Percentiles rank a stretch among this genome's conserved stretches.
Conservation (phyloP, 2,797 vertebrate genomes). For the Xiphorhynchus erythropygius region DNA sequence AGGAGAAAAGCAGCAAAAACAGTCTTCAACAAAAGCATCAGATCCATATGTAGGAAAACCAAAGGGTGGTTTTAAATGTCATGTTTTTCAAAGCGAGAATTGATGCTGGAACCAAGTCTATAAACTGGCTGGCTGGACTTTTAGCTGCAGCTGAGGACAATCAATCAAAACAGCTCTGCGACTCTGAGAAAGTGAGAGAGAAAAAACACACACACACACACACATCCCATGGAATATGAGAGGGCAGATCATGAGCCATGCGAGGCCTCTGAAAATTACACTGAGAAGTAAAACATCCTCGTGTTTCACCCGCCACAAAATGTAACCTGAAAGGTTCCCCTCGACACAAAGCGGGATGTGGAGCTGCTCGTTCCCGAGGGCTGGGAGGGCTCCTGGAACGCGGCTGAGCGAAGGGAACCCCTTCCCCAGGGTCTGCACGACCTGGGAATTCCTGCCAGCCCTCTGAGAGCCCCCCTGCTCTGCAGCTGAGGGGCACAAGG, state of each 20-base stretch:
- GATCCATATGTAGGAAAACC: slow-evolving; percentile 74
- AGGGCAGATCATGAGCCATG: slow-evolving; percentile 52
- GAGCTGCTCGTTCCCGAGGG: background rate
- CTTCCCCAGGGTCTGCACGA: background rate
- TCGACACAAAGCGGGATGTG: rapidly evolving
- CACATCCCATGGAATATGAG: slow-evolving; percentile 35
- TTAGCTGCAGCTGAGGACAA: slow-evolving; percentile 70
- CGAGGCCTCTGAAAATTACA: slow-evolving; percentile 50
- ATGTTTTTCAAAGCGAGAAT: slow-evolving; percentile 75
- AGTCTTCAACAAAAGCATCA: slow-evolving; percentile 68
- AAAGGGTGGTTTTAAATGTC: slow-evolving; percentile 75
- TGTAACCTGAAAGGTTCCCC: slow-evolving; percentile 43
- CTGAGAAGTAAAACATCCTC: slow-evolving; percentile 20
- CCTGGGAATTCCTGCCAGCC: rapidly evolving
- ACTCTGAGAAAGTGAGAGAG: slow-evolving; percentile 49
- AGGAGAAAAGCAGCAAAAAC: slow-evolving; percentile 60
- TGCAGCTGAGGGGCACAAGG: background rate
- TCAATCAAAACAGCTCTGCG: slow-evolving; percentile 62
- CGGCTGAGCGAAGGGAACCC: background rate
- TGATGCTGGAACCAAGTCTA: slow-evolving; percentile 71
- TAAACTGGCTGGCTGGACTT: slow-evolving; percentile 66
- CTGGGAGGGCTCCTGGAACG: background rate
- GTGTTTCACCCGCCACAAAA: slow-evolving; percentile 15
- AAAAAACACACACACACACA: slow-evolving; percentile 4
- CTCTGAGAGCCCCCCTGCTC: background rate